Evolutionary conservation across 2,797 vertebrate species (phyloP).

Genomic region (Thunnus albacares): DNA sequence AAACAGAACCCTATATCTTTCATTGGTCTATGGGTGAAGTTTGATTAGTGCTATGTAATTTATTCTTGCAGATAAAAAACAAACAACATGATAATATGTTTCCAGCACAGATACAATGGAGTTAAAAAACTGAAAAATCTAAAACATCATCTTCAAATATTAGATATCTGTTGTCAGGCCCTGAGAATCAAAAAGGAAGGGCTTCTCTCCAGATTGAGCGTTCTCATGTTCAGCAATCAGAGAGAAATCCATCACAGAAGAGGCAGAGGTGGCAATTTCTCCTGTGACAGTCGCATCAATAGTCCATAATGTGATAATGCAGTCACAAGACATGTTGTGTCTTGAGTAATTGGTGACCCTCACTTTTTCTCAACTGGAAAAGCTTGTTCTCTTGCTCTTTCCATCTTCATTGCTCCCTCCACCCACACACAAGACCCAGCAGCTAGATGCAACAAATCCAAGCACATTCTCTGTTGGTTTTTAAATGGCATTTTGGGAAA

Average conservation of each 20-base stretch:
- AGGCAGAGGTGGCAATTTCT: constrained; percentile 51
- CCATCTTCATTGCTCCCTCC: constrained; percentile 11
- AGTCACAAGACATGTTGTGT: constrained; percentile 49
- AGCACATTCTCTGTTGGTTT: not conserved
- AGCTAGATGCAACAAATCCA: constrained; percentile 27
- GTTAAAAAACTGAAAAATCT: not conserved
- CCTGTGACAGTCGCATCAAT: constrained; percentile 51
- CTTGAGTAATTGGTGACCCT: constrained; percentile 53
- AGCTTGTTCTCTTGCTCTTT: constrained; percentile 16
- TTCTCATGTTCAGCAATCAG: constrained; percentile 50
- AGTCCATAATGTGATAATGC: constrained; percentile 62
- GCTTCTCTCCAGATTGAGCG: constrained; percentile 18
- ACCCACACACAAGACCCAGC: not conserved
- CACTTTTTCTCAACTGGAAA: constrained; percentile 45
- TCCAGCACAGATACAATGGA: not conserved
- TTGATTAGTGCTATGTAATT: not conserved
- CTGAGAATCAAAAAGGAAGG: constrained; percentile 32
- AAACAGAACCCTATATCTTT: not conserved
- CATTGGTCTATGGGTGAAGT: not conserved
- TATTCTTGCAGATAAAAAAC: not conserved
- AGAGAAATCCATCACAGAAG: constrained; percentile 52
- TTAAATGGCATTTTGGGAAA: constrained; percentile 17
- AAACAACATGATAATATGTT: not conserved
- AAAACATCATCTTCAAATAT: constrained; percentile 21
- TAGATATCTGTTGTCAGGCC: constrained; percentile 13